phyloP scores from a whole-genome alignment of 2,113 vertebrate genomes.

The Ctenodactylus gundi region DNA sequence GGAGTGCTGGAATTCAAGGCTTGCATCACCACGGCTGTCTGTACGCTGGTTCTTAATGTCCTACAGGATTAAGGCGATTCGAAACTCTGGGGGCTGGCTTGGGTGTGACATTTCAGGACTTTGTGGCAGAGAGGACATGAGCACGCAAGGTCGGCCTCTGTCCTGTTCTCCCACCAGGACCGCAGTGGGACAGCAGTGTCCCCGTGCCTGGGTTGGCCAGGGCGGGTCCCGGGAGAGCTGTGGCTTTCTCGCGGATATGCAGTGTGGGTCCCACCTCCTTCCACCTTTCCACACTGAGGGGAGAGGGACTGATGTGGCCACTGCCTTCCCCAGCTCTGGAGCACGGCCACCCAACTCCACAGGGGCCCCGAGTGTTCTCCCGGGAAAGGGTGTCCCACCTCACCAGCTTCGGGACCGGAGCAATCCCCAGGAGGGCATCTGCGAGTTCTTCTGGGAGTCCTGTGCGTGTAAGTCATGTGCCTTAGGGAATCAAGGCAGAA shows the following conservation, averaged over 20 bases:
- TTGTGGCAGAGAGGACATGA: neutral
- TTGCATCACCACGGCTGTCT: no score
- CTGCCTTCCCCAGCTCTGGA: neutral
- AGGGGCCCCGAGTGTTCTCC: neutral
- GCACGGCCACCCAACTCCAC: neutral
- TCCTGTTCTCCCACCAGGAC: neutral
- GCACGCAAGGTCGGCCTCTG: neutral
- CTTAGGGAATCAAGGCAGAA: neutral
- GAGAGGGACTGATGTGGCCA: neutral
- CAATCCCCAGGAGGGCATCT: neutral
- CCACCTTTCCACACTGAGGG: neutral
- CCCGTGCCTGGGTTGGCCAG: neutral
- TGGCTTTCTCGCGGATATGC: neutral
- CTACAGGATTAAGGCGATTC: neutral
- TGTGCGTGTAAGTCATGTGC: neutral
- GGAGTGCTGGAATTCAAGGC: no score
- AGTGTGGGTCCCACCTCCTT: neutral
- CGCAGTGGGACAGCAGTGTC: neutral
- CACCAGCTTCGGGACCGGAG: neutral
- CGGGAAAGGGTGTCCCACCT: neutral
- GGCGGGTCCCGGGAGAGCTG: neutral
- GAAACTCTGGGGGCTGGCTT: neutral
- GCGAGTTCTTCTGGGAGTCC: neutral
- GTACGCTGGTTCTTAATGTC: neutral
- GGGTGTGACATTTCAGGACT: neutral